These are phyloP conservation scores for Salvelinus alpinus DNA, from an alignment of 2,113 vertebrate species.

Conservation along the genomic window DNA sequence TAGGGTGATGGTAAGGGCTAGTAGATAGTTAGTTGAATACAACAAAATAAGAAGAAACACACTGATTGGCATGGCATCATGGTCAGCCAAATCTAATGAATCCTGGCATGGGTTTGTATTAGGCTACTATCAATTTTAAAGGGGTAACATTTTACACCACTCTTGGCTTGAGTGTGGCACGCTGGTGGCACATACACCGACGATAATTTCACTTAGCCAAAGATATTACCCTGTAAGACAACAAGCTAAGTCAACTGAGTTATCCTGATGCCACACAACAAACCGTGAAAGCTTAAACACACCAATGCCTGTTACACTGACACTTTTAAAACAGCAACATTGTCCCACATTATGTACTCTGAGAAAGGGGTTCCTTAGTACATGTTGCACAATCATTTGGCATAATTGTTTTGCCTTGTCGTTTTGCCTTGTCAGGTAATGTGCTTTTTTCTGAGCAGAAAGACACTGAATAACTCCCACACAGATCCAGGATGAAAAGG, in stretches of 20 bases:
- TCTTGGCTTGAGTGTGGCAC: constrained; percentile 52
- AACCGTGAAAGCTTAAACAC: constrained; percentile 12
- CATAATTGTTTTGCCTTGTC: too few relatives aligned
- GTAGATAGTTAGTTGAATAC: too few relatives aligned
- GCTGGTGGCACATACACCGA: constrained; percentile 37
- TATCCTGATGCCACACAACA: constrained; percentile 36
- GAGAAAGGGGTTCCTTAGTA: constrained; percentile 7
- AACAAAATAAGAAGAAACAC: too few relatives aligned
- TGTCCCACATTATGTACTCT: constrained; percentile 14
- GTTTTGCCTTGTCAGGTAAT: too few relatives aligned
- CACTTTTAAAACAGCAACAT: constrained; percentile 17
- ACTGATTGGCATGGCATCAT: background rate
- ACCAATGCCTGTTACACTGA: constrained; percentile 9
- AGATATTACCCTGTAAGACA: constrained; percentile 34
- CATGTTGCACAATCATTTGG: background rate
- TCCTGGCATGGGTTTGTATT: constrained; percentile 50
- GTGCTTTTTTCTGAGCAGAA: too few relatives aligned
- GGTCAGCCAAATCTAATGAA: constrained; percentile 48
- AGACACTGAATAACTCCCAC: too few relatives aligned
- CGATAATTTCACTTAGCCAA: constrained; percentile 44
- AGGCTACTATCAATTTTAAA: constrained; percentile 40
- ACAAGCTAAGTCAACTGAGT: constrained; percentile 30
- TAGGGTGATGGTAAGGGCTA: too few relatives aligned
- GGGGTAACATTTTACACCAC: constrained; percentile 52
- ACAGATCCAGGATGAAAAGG: background rate